Percentiles rank a stretch among this genome's conserved stretches.
Conservation (phyloP, 2,888 invertebrate species). For the Gari tellinella region DNA sequence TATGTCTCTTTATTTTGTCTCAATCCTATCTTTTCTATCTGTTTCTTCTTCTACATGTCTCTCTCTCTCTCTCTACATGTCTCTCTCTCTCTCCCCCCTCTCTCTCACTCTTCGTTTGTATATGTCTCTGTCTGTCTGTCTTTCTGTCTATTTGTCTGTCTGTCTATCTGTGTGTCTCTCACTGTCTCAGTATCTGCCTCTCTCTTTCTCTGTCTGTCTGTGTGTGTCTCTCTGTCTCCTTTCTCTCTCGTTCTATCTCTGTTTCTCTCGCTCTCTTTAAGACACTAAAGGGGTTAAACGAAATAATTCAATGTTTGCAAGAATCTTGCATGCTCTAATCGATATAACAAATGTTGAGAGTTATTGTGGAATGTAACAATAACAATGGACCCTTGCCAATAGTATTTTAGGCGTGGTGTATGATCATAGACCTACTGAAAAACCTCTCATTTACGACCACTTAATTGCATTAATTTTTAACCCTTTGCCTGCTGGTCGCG, state of each 20-base stretch:
- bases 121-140: background rate
- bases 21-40: background rate
- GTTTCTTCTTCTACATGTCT: slow-evolving; percentile 1
- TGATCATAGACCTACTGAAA: too few relatives aligned
- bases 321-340: too few relatives aligned
- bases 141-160: slow-evolving; percentile 5
- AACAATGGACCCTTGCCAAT: too few relatives aligned
- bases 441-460: too few relatives aligned
- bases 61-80: slow-evolving; percentile 5
- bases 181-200: background rate
- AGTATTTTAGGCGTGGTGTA: too few relatives aligned
- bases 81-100: slow-evolving; percentile 2
- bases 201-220: slow-evolving; percentile 8
- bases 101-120: background rate
- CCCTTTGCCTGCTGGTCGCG: too few relatives aligned
- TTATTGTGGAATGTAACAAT: too few relatives aligned
- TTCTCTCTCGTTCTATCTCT: background rate
- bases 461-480: too few relatives aligned
- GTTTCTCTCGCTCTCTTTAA: background rate
- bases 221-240: background rate
- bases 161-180: slow-evolving; percentile 8
- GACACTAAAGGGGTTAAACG: background rate
- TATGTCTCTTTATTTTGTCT: too few relatives aligned
- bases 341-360: too few relatives aligned
- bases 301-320: slow-evolving; percentile 3